Evolutionary conservation across 2,113 vertebrate genomes (phyloP), one percentile per base, ranked within the genome.

Genomic region (Elephas maximus): DNA sequence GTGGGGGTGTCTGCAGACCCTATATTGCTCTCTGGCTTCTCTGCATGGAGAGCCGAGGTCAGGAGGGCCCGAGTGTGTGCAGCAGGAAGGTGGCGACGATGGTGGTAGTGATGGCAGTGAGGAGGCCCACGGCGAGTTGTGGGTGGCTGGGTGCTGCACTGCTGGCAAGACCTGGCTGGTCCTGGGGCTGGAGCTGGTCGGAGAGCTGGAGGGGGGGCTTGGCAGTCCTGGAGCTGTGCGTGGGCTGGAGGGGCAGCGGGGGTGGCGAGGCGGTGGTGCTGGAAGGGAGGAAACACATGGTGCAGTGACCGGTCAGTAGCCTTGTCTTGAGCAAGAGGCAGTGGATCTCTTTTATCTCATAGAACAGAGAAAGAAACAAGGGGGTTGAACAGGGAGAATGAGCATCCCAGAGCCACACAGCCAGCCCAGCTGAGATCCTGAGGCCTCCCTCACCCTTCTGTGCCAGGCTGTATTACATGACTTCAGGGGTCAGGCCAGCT

Each of bases 181-280:
- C 1, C 95, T 97, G 98, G 88, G 98, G 98, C 8, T 98, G 98
- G 93, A 98, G 97, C 28, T 98, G 98, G 92, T 98, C 96, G 4
- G 98, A 98, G 96, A 98, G 97, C 98, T 98, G 98, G 57, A 98
- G 96, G 3, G 98, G 98, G 71, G 99, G 98, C 76, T 99, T 99
- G 96, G 99, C 98, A 0, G 99, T 99, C 96, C 99, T 98, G 6
- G 99, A 99, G 95, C 99, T 99, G 5, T 99, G 99, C 30, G 99
- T 99, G 97, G 99, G 99, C 98, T 99, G 99, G 87, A 99, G 94
- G 17, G 98, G 99, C 91, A 99, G 96, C 0, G 98, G 99, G 1
- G 99, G 98, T 63, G 99, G 99, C 28, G 99, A 98, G 0, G 99
- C 98, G 6, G 99, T 99, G 8, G 99, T 99, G 97, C 99, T 99